phyloP scores from a whole-genome alignment of 2,888 invertebrate genomes.

The Drosophila anomelani region DNA sequence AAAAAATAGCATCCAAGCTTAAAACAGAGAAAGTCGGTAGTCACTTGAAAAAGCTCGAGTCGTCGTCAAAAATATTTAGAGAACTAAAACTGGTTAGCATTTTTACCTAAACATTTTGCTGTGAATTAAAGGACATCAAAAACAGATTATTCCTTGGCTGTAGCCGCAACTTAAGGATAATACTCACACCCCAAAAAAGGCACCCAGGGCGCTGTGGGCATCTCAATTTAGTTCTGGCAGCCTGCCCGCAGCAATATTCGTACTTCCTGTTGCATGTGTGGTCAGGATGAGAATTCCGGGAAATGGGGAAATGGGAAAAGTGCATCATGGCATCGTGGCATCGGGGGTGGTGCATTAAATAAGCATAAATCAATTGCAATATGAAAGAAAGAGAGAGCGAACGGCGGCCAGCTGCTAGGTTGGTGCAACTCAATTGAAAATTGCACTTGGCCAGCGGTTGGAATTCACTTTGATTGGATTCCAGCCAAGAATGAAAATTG shows the following conservation, averaged over 20 bases:
- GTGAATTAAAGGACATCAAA: background rate
- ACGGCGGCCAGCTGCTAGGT: slow-evolving; percentile 5
- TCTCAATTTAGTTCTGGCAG: slow-evolving; percentile 27
- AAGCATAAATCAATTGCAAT: slow-evolving; percentile 61
- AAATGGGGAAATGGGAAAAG: slow-evolving; percentile 4
- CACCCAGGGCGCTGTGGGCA: background rate
- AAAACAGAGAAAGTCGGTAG: too few species aligned
- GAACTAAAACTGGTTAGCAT: background rate
- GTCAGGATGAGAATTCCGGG: slow-evolving; percentile 7
- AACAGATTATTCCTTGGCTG: background rate
- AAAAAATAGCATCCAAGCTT: background rate
- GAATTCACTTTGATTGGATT: slow-evolving; percentile 34
- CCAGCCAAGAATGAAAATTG: slow-evolving; percentile 25
- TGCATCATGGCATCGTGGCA: background rate
- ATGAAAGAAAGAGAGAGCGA: background rate
- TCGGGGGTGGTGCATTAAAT: slow-evolving; percentile 39
- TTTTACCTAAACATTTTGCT: too few species aligned
- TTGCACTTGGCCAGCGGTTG: slow-evolving; percentile 23
- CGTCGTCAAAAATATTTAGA: too few species aligned
- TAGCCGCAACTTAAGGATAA: background rate
- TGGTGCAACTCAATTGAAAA: slow-evolving; percentile 19
- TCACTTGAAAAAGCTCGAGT: too few species aligned
- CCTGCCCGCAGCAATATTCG: slow-evolving; percentile 25
- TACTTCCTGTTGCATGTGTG: slow-evolving; percentile 37
- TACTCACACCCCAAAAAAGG: background rate